Percentiles rank a stretch among this genome's conserved stretches.
Evolutionary conservation across 2,797 vertebrate genomes (phyloP).

Genomic region (Betta splendens): DNA sequence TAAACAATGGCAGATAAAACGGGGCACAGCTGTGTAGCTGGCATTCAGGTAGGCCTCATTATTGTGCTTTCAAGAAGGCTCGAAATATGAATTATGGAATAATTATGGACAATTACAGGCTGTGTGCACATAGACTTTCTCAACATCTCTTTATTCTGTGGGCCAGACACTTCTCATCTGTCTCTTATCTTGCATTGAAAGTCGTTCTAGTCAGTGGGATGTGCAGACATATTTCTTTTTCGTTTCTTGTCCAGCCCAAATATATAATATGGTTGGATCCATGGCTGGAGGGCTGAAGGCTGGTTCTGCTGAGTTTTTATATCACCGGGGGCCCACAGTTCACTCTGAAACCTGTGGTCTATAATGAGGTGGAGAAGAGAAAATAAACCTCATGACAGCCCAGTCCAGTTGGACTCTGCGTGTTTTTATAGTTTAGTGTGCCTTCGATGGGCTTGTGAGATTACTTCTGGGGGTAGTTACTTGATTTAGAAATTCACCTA

Average conservation of each 20-base stretch:
- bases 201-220: conserved; percentile 23
- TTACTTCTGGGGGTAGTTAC: conserved; percentile 16
- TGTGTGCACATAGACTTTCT: background rate
- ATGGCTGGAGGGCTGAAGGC: conserved; percentile 28
- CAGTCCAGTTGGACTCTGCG: conserved; percentile 39
- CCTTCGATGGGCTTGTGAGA: conserved; percentile 46
- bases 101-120: conserved; percentile 1
- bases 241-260: conserved; percentile 26
- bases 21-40: background rate
- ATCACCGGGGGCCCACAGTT: conserved; percentile 71
- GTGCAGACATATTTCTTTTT: conserved; percentile 24
- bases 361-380: conserved; percentile 66
- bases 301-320: conserved; percentile 64
- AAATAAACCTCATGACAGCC: conserved; percentile 56
- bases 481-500: too few relatives aligned
- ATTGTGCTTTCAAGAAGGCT: background rate
- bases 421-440: conserved; percentile 52
- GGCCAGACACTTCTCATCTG: conserved; percentile 14
- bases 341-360: conserved; percentile 60
- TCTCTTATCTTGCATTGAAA: conserved; percentile 29
- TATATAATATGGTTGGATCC: conserved; percentile 35
- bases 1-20: background rate
- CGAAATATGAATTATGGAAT: background rate
- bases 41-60: background rate
- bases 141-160: background rate